Evolutionary conservation across 2,113 vertebrate species (phyloP), one percentile per base, ranked within the genome.

Genomic region (Cryptotis parvus): DNA sequence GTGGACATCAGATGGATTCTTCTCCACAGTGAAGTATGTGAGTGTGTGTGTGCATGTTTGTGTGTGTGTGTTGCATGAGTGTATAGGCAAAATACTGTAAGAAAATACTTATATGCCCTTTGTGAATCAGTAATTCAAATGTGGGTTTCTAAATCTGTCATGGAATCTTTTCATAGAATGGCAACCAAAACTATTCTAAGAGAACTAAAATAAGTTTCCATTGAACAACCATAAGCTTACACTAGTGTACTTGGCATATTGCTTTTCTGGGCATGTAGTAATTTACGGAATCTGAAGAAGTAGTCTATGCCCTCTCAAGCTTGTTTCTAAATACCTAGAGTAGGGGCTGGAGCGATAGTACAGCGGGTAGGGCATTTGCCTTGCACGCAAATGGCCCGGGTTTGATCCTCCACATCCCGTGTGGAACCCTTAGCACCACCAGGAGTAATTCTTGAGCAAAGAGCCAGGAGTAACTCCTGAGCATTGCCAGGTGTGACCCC

Each of bases 151-250:
- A 37, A 66, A 35, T 70, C 15, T 66, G 33, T 26, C 45, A 22
- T 29, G 4, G 16, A 22, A 76, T 1, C 26, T 16, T 80, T 68
- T 41, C 43, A n/a, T 9, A 61, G 33, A 77, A 80, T 37, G 39
- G 26, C 35, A 92, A 85, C 3, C 35, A 29, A 82, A 84, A 72
- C 11, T 27, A 89, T 63, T 88, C 87, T 85, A 63, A 83, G 55
- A 88, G 66, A 49, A 84, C 73, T 75, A 29, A 45, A 89, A 93
- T 83, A 35, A 4, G 22, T 18, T 33, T 70, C n/a, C 27, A 73
- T 1, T 31, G 20, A 43, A 87, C 15, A 63, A 15, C 27, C 8
- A 63, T 31, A 88, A 84, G 9, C 20, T 72, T 41, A 84, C 22
- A 65, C 6, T n/a, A 4, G 72, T 65, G 24, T 0, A 84, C 6